Evolutionary conservation across 2,888 invertebrate species (phyloP), one percentile per base, ranked within the genome.

Genomic region (Leucoma salicis): DNA sequence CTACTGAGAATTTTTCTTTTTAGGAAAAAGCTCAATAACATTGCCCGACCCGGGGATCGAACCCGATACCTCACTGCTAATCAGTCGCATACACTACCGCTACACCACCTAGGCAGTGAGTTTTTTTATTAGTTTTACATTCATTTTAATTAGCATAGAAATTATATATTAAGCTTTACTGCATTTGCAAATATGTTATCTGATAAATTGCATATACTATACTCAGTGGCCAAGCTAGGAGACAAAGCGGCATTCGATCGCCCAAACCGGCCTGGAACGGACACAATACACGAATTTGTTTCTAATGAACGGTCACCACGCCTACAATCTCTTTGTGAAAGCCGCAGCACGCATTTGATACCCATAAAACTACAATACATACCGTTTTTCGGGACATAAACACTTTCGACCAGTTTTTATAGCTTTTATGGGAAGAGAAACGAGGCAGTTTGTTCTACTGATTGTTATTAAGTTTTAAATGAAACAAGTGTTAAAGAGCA

Each of bases 211-310:
- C 57, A 44, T 59, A 55, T 58, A 39, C 44, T 44, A 29, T 2
- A 0, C 5, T 24, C 16, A 11, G 10, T 40, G 38, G 31, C 44
- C 46, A 44, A 55, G 51, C 29, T 16, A 7, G 13, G 36, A 65
- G 64, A 64, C 64, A 43, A 35, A 48, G 57, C 61, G 73, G 59
- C 70, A 59, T 51, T 58, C 33, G 39, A 16, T 18, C 35, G 24
- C 28, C 12, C 27, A 14, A 14, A 14, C 14, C 14, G 25, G 18
- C 28, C 29, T 29, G 53, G 25, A 46, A 50, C 49, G 44, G 24
- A 40, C 54, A 80, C 74, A 79, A 79, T 70, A 55, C 55, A 63
- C 50, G 66, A 78, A 80, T 80, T 79, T 65, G 78, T 74, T 79
- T 70, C 65, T 79, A 79, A 82, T 79, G 74, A 74, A 72, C 64